Evolutionary conservation across 2,797 vertebrate genomes (phyloP).

Genomic region (Setipinna tenuifilis): DNA sequence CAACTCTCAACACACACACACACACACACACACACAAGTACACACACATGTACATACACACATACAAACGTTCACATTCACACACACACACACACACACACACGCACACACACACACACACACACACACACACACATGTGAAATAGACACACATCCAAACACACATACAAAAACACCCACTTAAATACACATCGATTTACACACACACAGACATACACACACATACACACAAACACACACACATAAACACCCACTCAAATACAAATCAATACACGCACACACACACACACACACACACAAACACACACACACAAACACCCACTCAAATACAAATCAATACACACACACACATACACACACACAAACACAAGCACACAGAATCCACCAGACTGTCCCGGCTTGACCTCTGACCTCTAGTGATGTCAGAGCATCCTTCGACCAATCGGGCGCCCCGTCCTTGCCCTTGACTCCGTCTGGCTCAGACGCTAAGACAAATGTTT

Average conservation of each 20-base stretch:
- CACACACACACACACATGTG: not conserved
- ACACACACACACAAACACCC: not conserved
- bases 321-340: not conserved
- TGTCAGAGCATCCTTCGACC: slow-evolving; percentile 78
- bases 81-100: not conserved
- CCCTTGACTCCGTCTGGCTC: slow-evolving; percentile 81
- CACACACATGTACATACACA: not conserved
- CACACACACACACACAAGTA: not conserved
- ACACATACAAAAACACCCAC: not conserved
- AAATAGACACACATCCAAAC: not conserved
- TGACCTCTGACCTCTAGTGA: slow-evolving; percentile 79
- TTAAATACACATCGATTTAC: not conserved
- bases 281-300: not conserved
- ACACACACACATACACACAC: not conserved
- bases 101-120: not conserved
- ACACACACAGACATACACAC: not conserved
- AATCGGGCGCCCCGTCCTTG: slow-evolving; percentile 80
- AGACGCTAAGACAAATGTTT: slow-evolving; percentile 94
- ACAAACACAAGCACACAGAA: slow-evolving; percentile 54
- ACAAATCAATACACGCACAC: not conserved
- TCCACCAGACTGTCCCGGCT: slow-evolving; percentile 72
- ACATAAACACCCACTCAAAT: not conserved
- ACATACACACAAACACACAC: not conserved
- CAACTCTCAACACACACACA: slow-evolving; percentile 72
- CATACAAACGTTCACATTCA: not conserved